These are phyloP conservation scores for Drosophila suboccidentalis DNA, from an alignment of 2,888 invertebrate genomes.

Conservation along the genomic window DNA sequence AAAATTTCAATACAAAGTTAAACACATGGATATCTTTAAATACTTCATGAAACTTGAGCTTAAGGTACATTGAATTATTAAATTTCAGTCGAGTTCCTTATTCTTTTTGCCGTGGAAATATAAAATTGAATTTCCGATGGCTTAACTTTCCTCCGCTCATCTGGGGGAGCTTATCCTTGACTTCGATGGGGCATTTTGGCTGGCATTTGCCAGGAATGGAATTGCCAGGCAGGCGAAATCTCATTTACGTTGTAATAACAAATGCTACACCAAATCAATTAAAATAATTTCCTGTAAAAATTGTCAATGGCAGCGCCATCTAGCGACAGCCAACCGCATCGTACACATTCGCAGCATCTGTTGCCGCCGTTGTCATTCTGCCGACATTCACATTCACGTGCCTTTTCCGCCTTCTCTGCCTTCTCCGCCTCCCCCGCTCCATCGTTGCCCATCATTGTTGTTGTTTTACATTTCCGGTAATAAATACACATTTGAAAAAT, in stretches of 20 bases:
- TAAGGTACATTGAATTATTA: too few relatives aligned
- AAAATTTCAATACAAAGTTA: not conserved
- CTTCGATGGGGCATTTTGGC: not conserved
- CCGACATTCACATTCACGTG: slow-evolving; percentile 46
- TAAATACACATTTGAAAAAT: slow-evolving; percentile 78
- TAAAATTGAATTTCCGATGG: not conserved
- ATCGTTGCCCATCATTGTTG: slow-evolving; percentile 46
- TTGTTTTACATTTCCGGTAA: slow-evolving; percentile 80
- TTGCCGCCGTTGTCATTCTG: slow-evolving; percentile 71
- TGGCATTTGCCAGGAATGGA: slow-evolving; percentile 4
- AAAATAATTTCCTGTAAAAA: slow-evolving; percentile 73
- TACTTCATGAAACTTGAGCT: too few relatives aligned
- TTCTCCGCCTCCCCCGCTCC: not conserved
- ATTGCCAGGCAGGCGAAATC: slow-evolving; percentile 45
- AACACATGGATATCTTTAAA: too few relatives aligned
- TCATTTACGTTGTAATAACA: slow-evolving; percentile 75
- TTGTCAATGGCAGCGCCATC: slow-evolving; percentile 38
- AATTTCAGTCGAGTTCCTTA: not conserved
- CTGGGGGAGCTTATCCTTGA: not conserved
- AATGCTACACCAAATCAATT: slow-evolving; percentile 71
- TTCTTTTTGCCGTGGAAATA: not conserved
- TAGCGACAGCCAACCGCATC: slow-evolving; percentile 41
- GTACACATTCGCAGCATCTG: slow-evolving; percentile 60
- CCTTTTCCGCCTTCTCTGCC: too few relatives aligned
- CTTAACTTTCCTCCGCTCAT: not conserved